Evolutionary conservation across 2,888 invertebrate species (phyloP).

Genomic region (Malachius bipustulatus): DNA sequence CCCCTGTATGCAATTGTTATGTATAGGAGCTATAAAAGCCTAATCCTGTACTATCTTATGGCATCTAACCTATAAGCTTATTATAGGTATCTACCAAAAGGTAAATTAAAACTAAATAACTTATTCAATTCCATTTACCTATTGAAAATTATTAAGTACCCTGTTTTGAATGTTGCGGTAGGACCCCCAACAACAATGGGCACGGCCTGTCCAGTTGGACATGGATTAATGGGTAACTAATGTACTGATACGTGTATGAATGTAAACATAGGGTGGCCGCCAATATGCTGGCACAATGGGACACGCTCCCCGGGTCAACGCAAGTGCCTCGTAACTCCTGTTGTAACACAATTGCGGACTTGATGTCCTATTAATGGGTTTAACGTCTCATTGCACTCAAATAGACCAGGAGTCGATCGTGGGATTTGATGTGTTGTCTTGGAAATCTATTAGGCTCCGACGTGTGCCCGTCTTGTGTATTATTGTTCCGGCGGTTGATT

Average conservation of each 20-base stretch:
- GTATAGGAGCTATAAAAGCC: no score
- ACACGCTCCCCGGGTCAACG: conserved; percentile 28
- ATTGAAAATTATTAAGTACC: no score
- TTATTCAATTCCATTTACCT: no score
- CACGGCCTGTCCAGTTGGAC: conserved; percentile 17
- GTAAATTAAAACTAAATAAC: no score
- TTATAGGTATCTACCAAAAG: no score
- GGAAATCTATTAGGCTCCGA: no score
- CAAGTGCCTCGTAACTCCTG: conserved; percentile 26
- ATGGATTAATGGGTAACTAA: conserved; percentile 32
- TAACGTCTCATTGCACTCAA: conserved; percentile 27
- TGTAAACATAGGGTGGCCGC: conserved; percentile 30
- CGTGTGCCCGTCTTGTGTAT: conserved; percentile 4
- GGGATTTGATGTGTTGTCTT: conserved; percentile 2
- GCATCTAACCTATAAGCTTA: no score
- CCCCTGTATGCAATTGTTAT: no score
- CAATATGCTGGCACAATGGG: conserved; percentile 24
- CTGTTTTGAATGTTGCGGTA: not conserved
- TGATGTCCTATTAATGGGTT: conserved; percentile 29
- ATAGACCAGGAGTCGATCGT: conserved; percentile 11
- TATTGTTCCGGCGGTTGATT: conserved; percentile 5
- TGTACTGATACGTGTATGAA: conserved; percentile 31
- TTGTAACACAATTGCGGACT: conserved; percentile 30
- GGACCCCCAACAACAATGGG: not conserved
- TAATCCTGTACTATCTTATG: no score